Base-by-base conservation (phyloP, 2,888 invertebrate genomes). In the Amaurobius ferox region DNA sequence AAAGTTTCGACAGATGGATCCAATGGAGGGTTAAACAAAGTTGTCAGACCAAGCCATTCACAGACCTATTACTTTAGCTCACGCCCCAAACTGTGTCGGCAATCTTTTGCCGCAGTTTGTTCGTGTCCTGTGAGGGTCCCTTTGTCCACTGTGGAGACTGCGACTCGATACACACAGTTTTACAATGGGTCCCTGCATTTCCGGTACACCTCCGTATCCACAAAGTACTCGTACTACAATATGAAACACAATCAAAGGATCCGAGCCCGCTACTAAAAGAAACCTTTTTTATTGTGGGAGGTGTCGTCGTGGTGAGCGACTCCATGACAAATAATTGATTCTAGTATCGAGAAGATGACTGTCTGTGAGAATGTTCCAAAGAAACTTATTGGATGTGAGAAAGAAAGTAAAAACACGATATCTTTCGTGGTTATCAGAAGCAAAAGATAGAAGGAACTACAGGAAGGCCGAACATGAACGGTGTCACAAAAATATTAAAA, bases 151-250 rank as follows among this genome's bases (percentile, higher is more conserved):
- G 62, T 29, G 48, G 78, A 23, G 29, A 44, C 66, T 26, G 55
- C 55, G 66, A 39, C 76, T 78, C 72, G 78, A 85, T 85, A 81
- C 81, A 81, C 71, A 72, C 29, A 32, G 16, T 5, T n/a, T 40
- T 30, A 72, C 77, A 77, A 77, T 64, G 19, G 76, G 19, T 28
- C 44, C 32, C 76, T 13, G 70, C 70, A 70, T 76, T 81, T 81
- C 81, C 81, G 81, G 81, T 81, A 81, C 81, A 68, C 81, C 81
- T 76, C 28, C 81, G 62, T 35, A 70, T 74, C 73, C 73, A 23
- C 67, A 72, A 80, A 80, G 67, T 73, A 67, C 68, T 73, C 29
- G 29, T 29, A 29, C 67, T 19, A 76, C 76, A 80, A 74, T 74
- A 39, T 23, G 28, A 32, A 19, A 40, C 16, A 61, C 64, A 48